Evolutionary conservation across 2,888 invertebrate genomes (phyloP), one percentile per base, ranked within the genome.

Genomic region (Thera britannica): DNA sequence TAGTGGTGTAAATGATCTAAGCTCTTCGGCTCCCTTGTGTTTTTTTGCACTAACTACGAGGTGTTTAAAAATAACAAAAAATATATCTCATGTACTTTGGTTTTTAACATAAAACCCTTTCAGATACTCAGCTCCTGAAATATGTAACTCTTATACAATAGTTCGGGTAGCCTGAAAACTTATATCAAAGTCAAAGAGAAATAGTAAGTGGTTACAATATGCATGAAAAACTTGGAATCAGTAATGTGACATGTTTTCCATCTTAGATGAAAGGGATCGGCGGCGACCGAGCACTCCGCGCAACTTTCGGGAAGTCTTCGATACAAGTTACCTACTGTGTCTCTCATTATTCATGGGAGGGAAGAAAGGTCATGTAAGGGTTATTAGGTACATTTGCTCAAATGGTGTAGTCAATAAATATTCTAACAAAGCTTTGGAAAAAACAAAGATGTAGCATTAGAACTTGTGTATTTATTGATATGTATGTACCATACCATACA

Each of bases 331-430:
- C n/a, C n/a, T 49, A 23, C 23, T 23, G 51, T 8, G 51, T 44
- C 41, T 60, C 60, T 35, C 55, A 69, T 69, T 67, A 72, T 69
- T 69, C 69, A 72, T 61, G 64, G 58, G 58, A 51, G 12, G 34
- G 52, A 23, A 23, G 23, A 23, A 56, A 2, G 49, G 48, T 58
- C n/a, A 58, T 54, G 35, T 52, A n/a, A 51, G 46, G 51, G 52
- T 52, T 52, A 6, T 7, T 35, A 23, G 23, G 23, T 61, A 36
- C 48, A 55, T 38, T 55, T 55, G 55, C 55, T 55, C 46, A 46
- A 46, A 62, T 62, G 23, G 23, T 38, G 3, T 1, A 38, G 0
- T 38, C 2, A 38, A 23, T 23, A 23, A 23, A 23, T 23, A 23
- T 23, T 23, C 23, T 23, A 23, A 23, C 23, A 23, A 23, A 23